These are phyloP conservation scores for Campylorhamphus procurvoides DNA, from an alignment of 2,113 vertebrate genomes.

Conservation along the genomic window DNA sequence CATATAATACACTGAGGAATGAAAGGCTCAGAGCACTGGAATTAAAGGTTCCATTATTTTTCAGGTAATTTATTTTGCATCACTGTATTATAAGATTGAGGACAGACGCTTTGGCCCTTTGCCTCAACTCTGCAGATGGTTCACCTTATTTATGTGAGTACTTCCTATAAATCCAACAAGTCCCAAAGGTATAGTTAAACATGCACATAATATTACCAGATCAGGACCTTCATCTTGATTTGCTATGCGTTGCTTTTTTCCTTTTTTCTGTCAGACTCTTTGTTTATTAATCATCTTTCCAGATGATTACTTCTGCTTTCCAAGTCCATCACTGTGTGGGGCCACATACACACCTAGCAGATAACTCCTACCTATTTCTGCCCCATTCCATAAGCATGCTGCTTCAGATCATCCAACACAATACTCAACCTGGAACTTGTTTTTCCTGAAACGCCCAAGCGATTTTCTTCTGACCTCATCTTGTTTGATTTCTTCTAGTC, in stretches of 20 bases:
- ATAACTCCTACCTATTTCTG: background rate
- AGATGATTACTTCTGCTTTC: slow-evolving; percentile 7
- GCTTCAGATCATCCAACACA: background rate
- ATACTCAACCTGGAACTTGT: background rate
- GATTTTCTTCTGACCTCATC: background rate
- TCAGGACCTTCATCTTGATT: slow-evolving; percentile 29
- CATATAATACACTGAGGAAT: slow-evolving; percentile 53
- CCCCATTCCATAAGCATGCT: background rate
- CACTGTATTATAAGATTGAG: slow-evolving; percentile 60
- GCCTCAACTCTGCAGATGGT: slow-evolving; percentile 40
- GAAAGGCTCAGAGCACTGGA: slow-evolving; percentile 55
- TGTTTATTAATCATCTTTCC: slow-evolving; percentile 40
- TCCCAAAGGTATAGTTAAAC: slow-evolving; percentile 26
- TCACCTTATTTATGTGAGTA: slow-evolving; percentile 55
- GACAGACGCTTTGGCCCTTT: slow-evolving; percentile 68
- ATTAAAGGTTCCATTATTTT: slow-evolving; percentile 68
- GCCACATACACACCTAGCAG: background rate
- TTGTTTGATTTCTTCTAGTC: background rate
- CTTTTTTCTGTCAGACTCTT: background rate
- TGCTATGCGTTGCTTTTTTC: background rate
- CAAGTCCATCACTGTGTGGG: background rate
- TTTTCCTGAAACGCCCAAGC: background rate
- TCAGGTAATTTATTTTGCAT: slow-evolving; percentile 67
- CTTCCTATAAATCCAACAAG: slow-evolving; percentile 41
- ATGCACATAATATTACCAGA: background rate